Base-by-base conservation (phyloP, 2,888 invertebrate genomes). In the Darwinula stevensoni region DNA sequence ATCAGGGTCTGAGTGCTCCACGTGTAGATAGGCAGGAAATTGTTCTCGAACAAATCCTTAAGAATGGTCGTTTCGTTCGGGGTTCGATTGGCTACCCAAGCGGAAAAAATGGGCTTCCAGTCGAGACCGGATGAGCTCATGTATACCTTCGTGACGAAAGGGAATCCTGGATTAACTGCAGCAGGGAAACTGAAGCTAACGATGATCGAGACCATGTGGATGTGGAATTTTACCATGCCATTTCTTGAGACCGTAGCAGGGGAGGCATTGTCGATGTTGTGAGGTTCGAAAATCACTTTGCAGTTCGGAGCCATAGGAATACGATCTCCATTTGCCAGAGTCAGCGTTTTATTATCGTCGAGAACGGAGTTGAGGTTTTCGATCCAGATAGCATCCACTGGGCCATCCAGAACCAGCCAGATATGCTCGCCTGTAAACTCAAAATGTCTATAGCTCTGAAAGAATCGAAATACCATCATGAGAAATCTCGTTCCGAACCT, bases 361-460 rank as follows among this genome's bases (percentile, higher is more conserved):
- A 91, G 56, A 0, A 91, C 91, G 0, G 88, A 88, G 51, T 91
- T 91, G 39, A 91, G 62, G 53, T 91, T 91, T 52, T 91, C 91
- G 41, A 91, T 91, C 91, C 91, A 91, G 41, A 88, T 84, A 42
- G 84, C 80, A 48, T 91, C 91, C 0, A 91, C 88, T 0, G 88
- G 88, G 0, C 91, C 91, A 45, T 91, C 88, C 27, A 91, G 54
- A 0, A 91, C 80, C 29, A 91, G 53, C 91, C 91, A 91, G 14
- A 88, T 66, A 47, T 78, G 63, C 44, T 88, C 88, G 3, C 61
- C 63, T 62, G 41, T n/a, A 41, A 39, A 35, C 3, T 28, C 14
- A 31, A 32, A n/a, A n/a, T n/a, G n/a, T n/a, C n/a, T n/a, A n/a
- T n/a, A n/a, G n/a, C n/a, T n/a, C n/a, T n/a, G 29, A 29, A 30